Percentiles rank a stretch among this genome's conserved stretches.
Evolutionary conservation across 2,888 invertebrate species (phyloP).

Genomic region (Drosophila niveifrons): DNA sequence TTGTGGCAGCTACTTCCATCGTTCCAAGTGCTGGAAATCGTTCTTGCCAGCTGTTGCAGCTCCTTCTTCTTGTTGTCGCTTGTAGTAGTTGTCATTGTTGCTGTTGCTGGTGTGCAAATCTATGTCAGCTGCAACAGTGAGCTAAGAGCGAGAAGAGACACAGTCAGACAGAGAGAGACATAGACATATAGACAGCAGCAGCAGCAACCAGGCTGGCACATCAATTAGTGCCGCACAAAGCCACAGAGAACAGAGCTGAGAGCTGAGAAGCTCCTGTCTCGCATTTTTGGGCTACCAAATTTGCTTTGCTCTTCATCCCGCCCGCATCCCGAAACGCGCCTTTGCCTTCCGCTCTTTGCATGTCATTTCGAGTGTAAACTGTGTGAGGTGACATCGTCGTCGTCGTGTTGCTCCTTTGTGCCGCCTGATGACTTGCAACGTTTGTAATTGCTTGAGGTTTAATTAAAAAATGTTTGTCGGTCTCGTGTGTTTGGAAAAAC

Average conservation of each 20-base stretch:
- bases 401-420: conserved; percentile 47
- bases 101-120: conserved; percentile 50
- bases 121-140: conserved; percentile 54
- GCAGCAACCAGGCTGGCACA: conserved; percentile 64
- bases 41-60: conserved; percentile 46
- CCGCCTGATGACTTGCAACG: conserved; percentile 65
- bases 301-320: conserved; percentile 17
- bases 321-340: neutral
- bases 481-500: conserved; percentile 40
- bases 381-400: conserved; percentile 65
- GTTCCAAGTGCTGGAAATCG: conserved; percentile 38
- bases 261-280: conserved; percentile 21
- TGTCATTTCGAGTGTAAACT: conserved; percentile 76
- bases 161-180: conserved; percentile 32
- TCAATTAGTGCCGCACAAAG: conserved; percentile 77
- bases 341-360: conserved; percentile 53
- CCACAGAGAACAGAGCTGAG: conserved; percentile 50
- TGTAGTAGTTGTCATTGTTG: conserved; percentile 23
- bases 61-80: conserved; percentile 37
- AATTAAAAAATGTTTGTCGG: conserved; percentile 76
- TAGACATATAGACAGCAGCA: conserved; percentile 29
- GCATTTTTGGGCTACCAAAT: conserved; percentile 41
- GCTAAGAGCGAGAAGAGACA: conserved; percentile 36
- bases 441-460: conserved; percentile 78
- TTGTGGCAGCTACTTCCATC: conserved; percentile 70